phyloP scores from a whole-genome alignment of 2,797 vertebrate species.

The Neosilurus hyrtlii region DNA sequence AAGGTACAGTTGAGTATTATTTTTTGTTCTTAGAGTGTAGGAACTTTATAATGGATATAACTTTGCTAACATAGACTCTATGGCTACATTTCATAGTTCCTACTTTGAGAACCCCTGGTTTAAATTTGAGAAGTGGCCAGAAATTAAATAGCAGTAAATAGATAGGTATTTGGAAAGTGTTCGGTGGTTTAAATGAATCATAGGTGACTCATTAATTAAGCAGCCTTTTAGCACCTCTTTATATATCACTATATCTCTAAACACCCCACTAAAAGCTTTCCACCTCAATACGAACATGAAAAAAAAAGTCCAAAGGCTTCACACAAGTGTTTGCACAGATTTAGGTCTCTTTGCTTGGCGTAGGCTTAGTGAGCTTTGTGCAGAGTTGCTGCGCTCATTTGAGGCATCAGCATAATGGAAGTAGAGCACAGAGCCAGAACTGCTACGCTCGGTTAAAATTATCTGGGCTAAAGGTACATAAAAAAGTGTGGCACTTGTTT shows the following conservation, averaged over 20 bases:
- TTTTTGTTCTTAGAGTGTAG: neutral
- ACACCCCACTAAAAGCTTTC: neutral
- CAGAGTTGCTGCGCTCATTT: constrained; percentile 45
- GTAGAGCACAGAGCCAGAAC: constrained; percentile 52
- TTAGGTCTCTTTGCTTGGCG: constrained; percentile 23
- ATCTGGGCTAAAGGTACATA: constrained; percentile 52
- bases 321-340: constrained; percentile 17
- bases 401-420: constrained; percentile 55
- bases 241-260: neutral
- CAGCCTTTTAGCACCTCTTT: neutral
- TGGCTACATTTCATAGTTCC: neutral
- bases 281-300: neutral
- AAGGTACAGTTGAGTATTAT: neutral
- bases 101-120: neutral
- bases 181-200: neutral
- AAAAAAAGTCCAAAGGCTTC: constrained; percentile 14
- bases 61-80: neutral
- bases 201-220: constrained; percentile 22
- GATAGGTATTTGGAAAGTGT: constrained; percentile 12
- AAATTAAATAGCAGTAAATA: neutral
- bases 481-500: constrained; percentile 40
- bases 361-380: constrained; percentile 37
- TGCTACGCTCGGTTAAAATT: constrained; percentile 50
- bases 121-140: neutral
- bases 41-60: neutral